A percentile compares a stretch with the other conserved stretches of the same genome.
phyloP scores from a whole-genome alignment of 2,888 invertebrate species.

The Gastracanthus pulcherrimus region DNA sequence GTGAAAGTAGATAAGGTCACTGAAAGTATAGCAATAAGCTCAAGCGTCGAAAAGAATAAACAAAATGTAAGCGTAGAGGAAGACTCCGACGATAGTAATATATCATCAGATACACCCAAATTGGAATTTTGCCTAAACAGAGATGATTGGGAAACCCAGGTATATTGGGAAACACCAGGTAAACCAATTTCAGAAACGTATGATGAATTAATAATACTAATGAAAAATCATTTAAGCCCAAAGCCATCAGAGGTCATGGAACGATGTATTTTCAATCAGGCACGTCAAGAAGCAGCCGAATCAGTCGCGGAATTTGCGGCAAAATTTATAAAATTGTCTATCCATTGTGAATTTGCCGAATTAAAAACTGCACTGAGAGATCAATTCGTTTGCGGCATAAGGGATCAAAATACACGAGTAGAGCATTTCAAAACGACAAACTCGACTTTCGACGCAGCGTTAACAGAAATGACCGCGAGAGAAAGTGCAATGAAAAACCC shows the following conservation, averaged over 20 bases:
- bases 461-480: not conserved
- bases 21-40: too few relatives aligned
- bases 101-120: too few relatives aligned
- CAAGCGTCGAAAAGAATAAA: too few relatives aligned
- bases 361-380: not conserved
- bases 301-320: slow-evolving; percentile 26
- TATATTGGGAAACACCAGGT: too few relatives aligned
- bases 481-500: not conserved
- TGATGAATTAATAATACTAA: slow-evolving; percentile 45
- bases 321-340: slow-evolving; percentile 70
- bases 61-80: too few relatives aligned
- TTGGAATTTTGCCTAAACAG: too few relatives aligned
- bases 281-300: slow-evolving; percentile 7
- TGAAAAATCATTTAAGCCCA: slow-evolving; percentile 56
- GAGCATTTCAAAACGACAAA: not conserved
- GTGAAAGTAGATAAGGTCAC: too few relatives aligned
- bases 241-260: slow-evolving; percentile 53
- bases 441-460: not conserved
- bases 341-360: not conserved
- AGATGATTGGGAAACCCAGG: too few relatives aligned
- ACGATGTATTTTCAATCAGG: slow-evolving; percentile 25
- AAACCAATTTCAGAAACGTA: slow-evolving; percentile 49
- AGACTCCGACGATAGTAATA: too few relatives aligned
- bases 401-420: not conserved
- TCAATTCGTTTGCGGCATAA: not conserved